Evolutionary conservation across 2,113 vertebrate genomes (phyloP), one percentile per base, ranked within the genome.

Genomic region (Corythoichthys haematopterus): DNA sequence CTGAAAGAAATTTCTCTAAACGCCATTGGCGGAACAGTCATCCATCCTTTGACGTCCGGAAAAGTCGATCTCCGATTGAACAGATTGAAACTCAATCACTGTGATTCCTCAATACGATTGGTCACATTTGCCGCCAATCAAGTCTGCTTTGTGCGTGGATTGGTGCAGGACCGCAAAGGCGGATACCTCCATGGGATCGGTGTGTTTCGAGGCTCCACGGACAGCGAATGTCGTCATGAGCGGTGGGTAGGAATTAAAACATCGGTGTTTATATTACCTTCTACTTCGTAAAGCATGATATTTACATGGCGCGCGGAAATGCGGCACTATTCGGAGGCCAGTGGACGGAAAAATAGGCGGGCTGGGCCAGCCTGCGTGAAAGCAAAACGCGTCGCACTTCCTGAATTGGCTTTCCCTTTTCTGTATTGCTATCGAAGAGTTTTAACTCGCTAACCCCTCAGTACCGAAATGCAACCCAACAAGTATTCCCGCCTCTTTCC

Each of bases 151-250:
- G 76, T 65, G 47, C 67, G 57, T 45, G 37, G 90, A 93, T 93
- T 93, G 92, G 92, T 78, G 76, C 76, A 82, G 52, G 60, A 7
- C 50, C 4, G 71, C 76, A 88, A 76, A 77, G 90, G 90, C 88
- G 91, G 88, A 81, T 50, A 81, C 86, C 83, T 77, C 53, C 66
- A 64, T 35, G 87, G 89, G 88, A 76, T 89, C 81, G 85, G 86
- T 88, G 78, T 12, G 55, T 57, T 88, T 85, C 86, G 85, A 88
- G 88, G 88, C 86, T 90, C 33, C 81, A 77, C 88, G 90, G 91
- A 91, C 84, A 91, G 91, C 88, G 90, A 92, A 90, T 93, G 91
- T 92, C 92, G 92, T 93, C 92, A 93, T 93, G 92, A 93, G 92
- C 91, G 92, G 92, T 93, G 91, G 92, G 92, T 93, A 92, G 91